phyloP scores from a whole-genome alignment of 2,797 vertebrate genomes.

The Pelobates cultripes region DNA sequence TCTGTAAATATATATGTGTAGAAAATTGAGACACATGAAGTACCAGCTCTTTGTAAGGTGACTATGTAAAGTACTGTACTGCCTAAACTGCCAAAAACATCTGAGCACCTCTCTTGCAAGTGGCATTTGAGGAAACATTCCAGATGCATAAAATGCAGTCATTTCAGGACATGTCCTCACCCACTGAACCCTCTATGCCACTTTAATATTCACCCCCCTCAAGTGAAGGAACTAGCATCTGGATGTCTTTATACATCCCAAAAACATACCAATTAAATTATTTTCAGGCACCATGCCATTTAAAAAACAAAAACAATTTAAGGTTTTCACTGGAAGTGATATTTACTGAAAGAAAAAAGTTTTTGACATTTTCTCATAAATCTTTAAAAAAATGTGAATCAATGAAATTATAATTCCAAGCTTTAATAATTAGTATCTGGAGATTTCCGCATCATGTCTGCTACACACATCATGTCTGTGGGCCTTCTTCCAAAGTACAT shows the following conservation, averaged over 20 bases:
- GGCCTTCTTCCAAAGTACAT: too few relatives aligned
- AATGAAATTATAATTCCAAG: too few relatives aligned
- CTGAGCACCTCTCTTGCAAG: slow-evolving; percentile 14
- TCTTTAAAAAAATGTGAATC: too few relatives aligned
- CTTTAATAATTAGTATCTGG: too few relatives aligned
- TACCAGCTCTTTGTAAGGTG: too few relatives aligned
- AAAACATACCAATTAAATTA: slow-evolving; percentile 35
- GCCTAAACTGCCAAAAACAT: neutral
- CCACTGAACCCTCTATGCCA: slow-evolving; percentile 17
- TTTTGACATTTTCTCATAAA: too few relatives aligned
- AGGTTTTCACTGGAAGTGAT: neutral
- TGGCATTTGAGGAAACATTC: neutral
- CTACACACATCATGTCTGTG: too few relatives aligned
- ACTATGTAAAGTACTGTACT: too few relatives aligned
- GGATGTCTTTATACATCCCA: slow-evolving; percentile 30
- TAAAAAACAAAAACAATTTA: neutral
- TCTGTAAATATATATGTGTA: too few relatives aligned
- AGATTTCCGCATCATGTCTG: too few relatives aligned
- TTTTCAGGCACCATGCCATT: slow-evolving; percentile 12
- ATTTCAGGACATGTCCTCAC: slow-evolving; percentile 44
- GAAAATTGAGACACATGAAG: too few relatives aligned
- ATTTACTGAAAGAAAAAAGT: neutral
- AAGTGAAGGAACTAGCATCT: slow-evolving; percentile 40
- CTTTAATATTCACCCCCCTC: neutral
- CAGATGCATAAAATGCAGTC: slow-evolving; percentile 37